phyloP scores from a whole-genome alignment of 2,113 vertebrate species.

The Capreolus pygargus region DNA sequence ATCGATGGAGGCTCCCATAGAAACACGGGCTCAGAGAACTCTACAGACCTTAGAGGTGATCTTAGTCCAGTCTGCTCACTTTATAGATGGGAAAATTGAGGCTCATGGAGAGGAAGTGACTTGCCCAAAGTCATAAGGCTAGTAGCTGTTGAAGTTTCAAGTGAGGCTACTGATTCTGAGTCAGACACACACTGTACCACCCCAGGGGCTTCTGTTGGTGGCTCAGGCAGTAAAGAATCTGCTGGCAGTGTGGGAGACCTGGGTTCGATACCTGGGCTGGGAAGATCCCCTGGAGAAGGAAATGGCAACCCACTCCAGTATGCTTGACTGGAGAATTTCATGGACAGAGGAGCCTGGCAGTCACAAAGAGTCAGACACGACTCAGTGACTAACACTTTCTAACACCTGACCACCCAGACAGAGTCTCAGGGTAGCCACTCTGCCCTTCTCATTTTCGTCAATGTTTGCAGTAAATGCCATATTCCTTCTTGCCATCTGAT shows the following conservation, averaged over 20 bases:
- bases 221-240: not conserved
- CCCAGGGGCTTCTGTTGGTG: not conserved
- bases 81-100: not conserved
- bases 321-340: not conserved
- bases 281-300: not conserved
- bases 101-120: not conserved
- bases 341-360: not conserved
- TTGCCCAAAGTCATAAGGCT: not conserved
- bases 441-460: not conserved
- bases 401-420: not conserved
- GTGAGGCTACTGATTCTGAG: not conserved
- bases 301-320: not conserved
- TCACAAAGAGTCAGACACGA: not conserved
- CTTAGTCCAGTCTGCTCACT: not conserved
- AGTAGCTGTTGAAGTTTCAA: not conserved
- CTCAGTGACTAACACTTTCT: not conserved
- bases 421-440: not conserved
- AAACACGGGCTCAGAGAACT: not conserved
- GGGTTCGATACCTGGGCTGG: not conserved
- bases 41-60: not conserved
- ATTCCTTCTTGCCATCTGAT: not conserved
- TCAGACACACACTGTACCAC: not conserved
- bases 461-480: not conserved
- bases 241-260: not conserved
- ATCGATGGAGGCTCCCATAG: not conserved